phyloP scores from a whole-genome alignment of 2,888 invertebrate species.

The Sericinus montela region DNA sequence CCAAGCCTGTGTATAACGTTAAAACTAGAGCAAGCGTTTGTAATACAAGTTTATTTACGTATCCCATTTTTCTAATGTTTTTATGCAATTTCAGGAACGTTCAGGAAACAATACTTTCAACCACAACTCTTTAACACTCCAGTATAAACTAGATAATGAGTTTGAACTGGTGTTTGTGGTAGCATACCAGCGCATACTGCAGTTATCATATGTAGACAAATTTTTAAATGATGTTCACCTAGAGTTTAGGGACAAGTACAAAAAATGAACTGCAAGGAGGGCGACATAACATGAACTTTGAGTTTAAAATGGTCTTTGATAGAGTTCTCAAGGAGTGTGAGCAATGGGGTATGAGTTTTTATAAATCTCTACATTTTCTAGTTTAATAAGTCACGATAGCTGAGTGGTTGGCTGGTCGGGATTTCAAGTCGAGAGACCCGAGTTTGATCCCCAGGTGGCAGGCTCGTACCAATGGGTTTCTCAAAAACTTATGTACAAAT shows the following conservation, averaged over 20 bases:
- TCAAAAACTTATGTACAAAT: no score
- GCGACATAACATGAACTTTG: conserved; percentile 75
- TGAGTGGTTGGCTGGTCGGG: no score
- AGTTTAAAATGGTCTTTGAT: conserved; percentile 84
- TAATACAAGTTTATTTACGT: neutral
- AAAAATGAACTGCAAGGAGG: conserved; percentile 86
- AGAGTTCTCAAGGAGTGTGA: conserved; percentile 85
- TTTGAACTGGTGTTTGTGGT: conserved; percentile 98
- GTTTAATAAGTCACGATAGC: no score
- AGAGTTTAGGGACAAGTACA: conserved; percentile 97
- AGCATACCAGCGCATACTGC: conserved; percentile 97
- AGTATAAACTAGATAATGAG: conserved; percentile 99
- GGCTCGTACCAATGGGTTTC: no score
- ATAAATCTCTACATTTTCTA: no score
- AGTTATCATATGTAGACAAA: conserved; percentile 97
- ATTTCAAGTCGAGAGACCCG: no score
- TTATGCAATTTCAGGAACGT: conserved; percentile 63
- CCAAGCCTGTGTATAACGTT: conserved; percentile 39
- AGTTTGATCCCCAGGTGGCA: no score
- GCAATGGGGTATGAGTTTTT: conserved; percentile 81
- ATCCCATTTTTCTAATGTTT: conserved; percentile 1
- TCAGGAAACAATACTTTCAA: conserved; percentile 85
- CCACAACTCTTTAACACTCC: conserved; percentile 91
- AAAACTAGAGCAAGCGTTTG: neutral
- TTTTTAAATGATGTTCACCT: conserved; percentile 96